Base-by-base conservation (phyloP, 2,888 invertebrate genomes). In the Rhabditophanes sp. region DNA sequence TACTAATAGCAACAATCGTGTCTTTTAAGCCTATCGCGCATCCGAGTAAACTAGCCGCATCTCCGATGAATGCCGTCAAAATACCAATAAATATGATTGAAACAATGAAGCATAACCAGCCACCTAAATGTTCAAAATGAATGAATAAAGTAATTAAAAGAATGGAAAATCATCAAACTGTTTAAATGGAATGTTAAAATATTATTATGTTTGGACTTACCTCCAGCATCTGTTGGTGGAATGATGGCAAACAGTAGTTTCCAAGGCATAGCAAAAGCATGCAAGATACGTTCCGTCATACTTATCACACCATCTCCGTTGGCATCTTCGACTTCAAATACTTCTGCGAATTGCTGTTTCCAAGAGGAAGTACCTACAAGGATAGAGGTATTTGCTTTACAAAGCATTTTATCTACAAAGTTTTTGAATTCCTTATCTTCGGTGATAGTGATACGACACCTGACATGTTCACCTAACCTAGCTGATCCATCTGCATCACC, bases 151-250 rank as follows among this genome's bases (percentile, higher is more conserved):
- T 26, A 6, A 15, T 15, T 24, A 9, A 17, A 3, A 4, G 15
- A 2, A 18, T 25, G 14, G 16, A 6, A 5, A 25, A 5, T 25
- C 8, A 6, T 25, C 6, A 25, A 9, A 25, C 6, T 15, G 16
- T 25, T 25, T 6, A 16, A 15, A 14, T 15, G n/a, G 5, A 29
- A 29, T 11, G 11, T 26, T 11, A 8, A 11, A 26, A 7, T 8
- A 26, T 8, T 26, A 9, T 7, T 8, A 8, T 7, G 7, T 26
- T 7, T 16, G 7, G n/a, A n/a, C n/a, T n/a, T n/a, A n/a, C n/a
- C n/a, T n/a, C n/a, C n/a, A n/a, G n/a, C n/a, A 82, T 84, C 88
- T 69, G 93, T 90, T 11, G 96, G 93, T 55, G 96, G 93, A 44
- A 96, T 81, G 68, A 85, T 80, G 34, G 93, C 90, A 69, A 93